phyloP scores from a whole-genome alignment of 2,113 vertebrate species.

The Hippolais icterina region DNA sequence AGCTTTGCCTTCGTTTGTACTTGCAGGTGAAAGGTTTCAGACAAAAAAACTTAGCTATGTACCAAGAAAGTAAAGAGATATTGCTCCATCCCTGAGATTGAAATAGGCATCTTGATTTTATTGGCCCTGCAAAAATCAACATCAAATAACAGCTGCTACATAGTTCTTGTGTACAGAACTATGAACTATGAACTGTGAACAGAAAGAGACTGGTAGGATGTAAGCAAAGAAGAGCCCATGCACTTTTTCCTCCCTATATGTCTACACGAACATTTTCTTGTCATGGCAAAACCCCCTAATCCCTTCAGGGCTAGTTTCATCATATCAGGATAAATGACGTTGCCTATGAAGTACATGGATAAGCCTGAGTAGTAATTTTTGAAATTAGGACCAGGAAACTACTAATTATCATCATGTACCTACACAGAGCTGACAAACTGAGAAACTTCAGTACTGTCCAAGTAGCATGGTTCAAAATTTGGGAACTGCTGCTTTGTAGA shows the following conservation, averaged over 20 bases:
- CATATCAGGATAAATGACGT: neutral
- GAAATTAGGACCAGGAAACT: neutral
- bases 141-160: neutral
- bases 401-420: neutral
- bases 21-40: neutral
- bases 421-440: neutral
- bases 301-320: neutral
- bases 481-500: neutral
- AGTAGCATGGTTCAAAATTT: neutral
- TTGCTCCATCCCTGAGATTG: neutral
- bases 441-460: neutral
- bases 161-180: neutral
- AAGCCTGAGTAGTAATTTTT: neutral
- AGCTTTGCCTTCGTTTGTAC: neutral
- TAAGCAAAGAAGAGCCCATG: neutral
- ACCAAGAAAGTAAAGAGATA: neutral
- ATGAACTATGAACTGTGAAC: too few relatives aligned
- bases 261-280: neutral
- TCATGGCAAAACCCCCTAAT: neutral
- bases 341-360: neutral
- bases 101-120: neutral
- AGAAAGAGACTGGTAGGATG: neutral
- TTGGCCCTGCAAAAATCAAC: neutral
- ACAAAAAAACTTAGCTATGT: neutral
- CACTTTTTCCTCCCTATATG: accelerated